Base-by-base conservation (phyloP, 2,113 vertebrate species). In the Indicator maculatus region DNA sequence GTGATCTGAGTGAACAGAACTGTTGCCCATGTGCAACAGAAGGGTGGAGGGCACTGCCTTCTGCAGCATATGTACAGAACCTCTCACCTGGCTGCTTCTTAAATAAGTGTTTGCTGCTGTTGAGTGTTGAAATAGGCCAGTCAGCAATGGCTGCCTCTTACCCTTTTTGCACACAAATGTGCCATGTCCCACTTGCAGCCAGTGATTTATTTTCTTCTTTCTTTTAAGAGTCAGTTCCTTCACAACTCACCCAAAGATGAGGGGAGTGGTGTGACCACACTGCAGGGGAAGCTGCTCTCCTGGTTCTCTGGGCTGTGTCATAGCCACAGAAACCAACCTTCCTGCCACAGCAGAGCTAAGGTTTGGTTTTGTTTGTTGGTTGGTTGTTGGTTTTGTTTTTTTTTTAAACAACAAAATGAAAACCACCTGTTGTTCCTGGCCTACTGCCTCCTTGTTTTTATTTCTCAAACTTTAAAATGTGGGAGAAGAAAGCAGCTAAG, bases 171-270 rank as follows among this genome's bases (percentile, higher is more conserved):
- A 12, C 44, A 26, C 50, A 82, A 4, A 0, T 56, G 33, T 89
- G 53, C 41, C 0, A 0, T 33, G 78, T 30, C 38, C 69, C 41
- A 11, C 60, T 45, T 90, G 75, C 33, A 81, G 17, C 16, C 2
- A 0, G 16, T 58, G 79, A 21, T 21, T 56, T 71, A 63, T 61
- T 82, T 73, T 59, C 8, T n/a, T 53, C 36, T 82, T 80, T 60
- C 30, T 67, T 59, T 75, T 10, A 38, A 52, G 39, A 79, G 52
- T 41, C 6, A 13, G 56, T 69, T 92, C 83, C 83, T 61, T 59
- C 2, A 1, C 0, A 2, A 36, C 63, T 71, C 19, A 18, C 15
- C 19, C 6, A 0, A 0, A 45, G 41, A 9, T 44, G 44, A 33
- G 53, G 30, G 61, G 41, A 89, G 33, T 0, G 0, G 19, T 66